phyloP scores from a whole-genome alignment of 64 coral and sea anemone species.

The Catalaphyllia jardinei region DNA sequence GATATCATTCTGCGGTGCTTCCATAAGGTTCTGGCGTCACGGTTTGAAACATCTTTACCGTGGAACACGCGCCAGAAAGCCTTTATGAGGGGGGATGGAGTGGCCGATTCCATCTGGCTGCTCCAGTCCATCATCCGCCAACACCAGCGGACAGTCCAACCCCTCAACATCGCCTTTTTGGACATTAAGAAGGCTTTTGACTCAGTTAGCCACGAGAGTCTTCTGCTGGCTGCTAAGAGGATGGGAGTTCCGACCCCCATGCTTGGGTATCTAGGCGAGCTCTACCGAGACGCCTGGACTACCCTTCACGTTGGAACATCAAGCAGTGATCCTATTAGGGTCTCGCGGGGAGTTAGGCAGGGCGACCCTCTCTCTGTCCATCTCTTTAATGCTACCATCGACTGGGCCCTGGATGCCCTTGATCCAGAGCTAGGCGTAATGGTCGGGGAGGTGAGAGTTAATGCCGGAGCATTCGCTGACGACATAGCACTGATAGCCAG shows the following conservation, averaged over 20 bases:
- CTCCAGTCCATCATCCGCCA: not conserved
- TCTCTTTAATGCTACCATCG: conserved; percentile 1
- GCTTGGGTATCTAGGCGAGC: not conserved
- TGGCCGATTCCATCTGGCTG: not conserved
- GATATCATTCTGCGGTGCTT: not conserved
- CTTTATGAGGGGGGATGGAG: not conserved
- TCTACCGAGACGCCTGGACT: not conserved
- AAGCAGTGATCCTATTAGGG: not conserved
- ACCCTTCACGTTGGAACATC: not conserved
- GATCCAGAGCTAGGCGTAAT: not conserved
- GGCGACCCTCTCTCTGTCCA: conserved; percentile 20
- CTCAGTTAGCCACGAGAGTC: conserved; percentile 4
- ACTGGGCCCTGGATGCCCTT: not conserved
- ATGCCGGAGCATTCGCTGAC: conserved; percentile 9
- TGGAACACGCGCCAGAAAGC: not conserved
- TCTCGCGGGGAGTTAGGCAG: not conserved
- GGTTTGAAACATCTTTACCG: not conserved
- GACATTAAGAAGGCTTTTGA: conserved; percentile 46
- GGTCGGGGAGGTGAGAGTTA: not conserved
- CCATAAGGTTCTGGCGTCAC: not conserved
- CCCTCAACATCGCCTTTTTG: not conserved
- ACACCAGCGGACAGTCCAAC: not conserved
- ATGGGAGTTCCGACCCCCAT: conserved; percentile 9
- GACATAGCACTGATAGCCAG: not conserved
- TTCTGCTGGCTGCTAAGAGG: not conserved